Base-by-base conservation (phyloP, 2,797 vertebrate genomes). In the Mormyrops attenuatus region DNA sequence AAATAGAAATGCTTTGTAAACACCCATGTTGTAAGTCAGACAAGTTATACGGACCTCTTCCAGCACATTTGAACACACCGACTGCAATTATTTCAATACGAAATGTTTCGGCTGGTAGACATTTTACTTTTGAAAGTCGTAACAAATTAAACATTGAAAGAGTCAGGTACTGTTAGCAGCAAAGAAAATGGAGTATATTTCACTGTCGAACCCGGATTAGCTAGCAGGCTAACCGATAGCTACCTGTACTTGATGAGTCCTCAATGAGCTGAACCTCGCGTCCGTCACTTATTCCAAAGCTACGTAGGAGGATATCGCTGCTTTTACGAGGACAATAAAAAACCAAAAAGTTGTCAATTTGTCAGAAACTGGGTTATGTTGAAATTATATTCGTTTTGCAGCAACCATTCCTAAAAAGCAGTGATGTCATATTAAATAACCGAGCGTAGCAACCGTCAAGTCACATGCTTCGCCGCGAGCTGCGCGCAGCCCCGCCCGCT, bases 221-320 rank as follows among this genome's bases (percentile, higher is more conserved):
- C 85, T 87, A 15, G 3, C 20, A 49, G 49, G 82, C 82, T 85
- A 85, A 52, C 82, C 9, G 13, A 49, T 52, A 85, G 82, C 49
- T 85, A 85, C 82, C 82, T 85, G 82, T 52, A 85, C 44, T 85
- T 15, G 22, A 49, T 85, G 82, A 84, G 80, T 84, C n/a, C n/a
- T 85, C 82, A 49, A 13, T 49, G 41, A 84, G 44, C 41, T 3
- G 38, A 84, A 44, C 47, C 82, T 52, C 49, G 47, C n/a, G 9
- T 52, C 49, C 82, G 82, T 50, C 73, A 41, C 73, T 80, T 80
- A 80, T n/a, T 80, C 73, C 73, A 44, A 47, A 47, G 38, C 73
- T 47, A 80, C 38, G 41, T 2, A 2, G 41, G 38, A 47, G 73
- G 38, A 80, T 41, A 20, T 22, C 9, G 47, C 44, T 5, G 82